Conservation (phyloP, 1,140 invertebrate species). For the Pomacea maculata region DNA sequence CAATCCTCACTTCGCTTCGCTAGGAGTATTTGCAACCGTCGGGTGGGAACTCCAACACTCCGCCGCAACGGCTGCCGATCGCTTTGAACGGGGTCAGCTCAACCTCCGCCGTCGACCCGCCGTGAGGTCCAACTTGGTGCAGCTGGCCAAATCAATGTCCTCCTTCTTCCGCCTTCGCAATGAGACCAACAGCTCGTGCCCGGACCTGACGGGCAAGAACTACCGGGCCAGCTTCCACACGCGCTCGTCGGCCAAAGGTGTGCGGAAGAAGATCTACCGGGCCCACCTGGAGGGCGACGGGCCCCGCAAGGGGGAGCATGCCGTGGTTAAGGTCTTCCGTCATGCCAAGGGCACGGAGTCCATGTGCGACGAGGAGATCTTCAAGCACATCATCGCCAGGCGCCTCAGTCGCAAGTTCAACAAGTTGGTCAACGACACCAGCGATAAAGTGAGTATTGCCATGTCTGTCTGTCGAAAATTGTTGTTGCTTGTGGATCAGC, state of each 20-base stretch:
- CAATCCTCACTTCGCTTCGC: no score
- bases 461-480: no score
- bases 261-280: constrained; percentile 31
- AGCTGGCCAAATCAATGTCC: no score
- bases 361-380: constrained; percentile 32
- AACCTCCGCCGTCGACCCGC: no score
- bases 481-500: no score
- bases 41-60: no score
- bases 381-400: constrained; percentile 25
- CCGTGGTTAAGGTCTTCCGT: constrained; percentile 32
- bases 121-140: no score
- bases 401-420: constrained; percentile 25
- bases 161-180: constrained; percentile 20
- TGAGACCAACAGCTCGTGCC: constrained; percentile 29
- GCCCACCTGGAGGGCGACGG: constrained; percentile 32
- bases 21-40: no score
- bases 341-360: constrained; percentile 28
- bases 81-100: no score
- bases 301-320: constrained; percentile 31
- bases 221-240: constrained; percentile 33
- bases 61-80: no score
- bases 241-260: constrained; percentile 21
- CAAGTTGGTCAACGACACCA: constrained; percentile 24
- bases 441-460: constrained; percentile 1
- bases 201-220: constrained; percentile 25